Evolutionary conservation across 2,888 invertebrate genomes (phyloP), one percentile per base, ranked within the genome.

Genomic region (Hirtodrosophila trivittata): DNA sequence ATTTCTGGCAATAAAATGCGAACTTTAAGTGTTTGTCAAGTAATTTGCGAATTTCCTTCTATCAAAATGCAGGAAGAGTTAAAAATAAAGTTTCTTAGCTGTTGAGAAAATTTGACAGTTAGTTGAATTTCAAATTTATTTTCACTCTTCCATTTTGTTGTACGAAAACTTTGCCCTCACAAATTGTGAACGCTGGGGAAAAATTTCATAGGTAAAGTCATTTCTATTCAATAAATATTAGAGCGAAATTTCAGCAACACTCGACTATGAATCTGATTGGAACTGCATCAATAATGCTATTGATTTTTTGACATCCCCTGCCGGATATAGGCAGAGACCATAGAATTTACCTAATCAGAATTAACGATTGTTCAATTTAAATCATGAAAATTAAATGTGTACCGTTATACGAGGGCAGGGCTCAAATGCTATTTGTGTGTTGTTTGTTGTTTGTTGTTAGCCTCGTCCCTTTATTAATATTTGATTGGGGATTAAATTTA

Each of bases 401-500:
- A 28, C 7, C 28, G 5, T 46, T 33, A 14, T 2, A 30, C 1
- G 1, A 37, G 35, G 9, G 9, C 26, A 7, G 8, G 9, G 10
- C 14, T 7, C 14, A 21, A 16, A 21, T 41, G n/a, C 16, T 14
- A 5, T n/a, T 32, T 39, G 51, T 41, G 7, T 16, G 16, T 12
- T 47, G 4, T 32, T 12, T 33, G 14, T n/a, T 39, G 21, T 60
- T 7, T 28, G 7, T 28, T 28, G 38, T 46, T 35, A 41, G 32
- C 26, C 18, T 30, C 26, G 41, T 51, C 59, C 38, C 58, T 60
- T 57, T 56, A 46, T 77, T 51, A 73, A 77, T 81, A 77, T 60
- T 74, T 63, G 74, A 84, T 62, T 50, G 39, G 18, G 70, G 66
- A 70, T 81, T 73, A 59, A 52, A 77, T 70, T 62, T 66, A 45